phyloP scores from a whole-genome alignment of 2,797 vertebrate species.

The Lemur catta region DNA sequence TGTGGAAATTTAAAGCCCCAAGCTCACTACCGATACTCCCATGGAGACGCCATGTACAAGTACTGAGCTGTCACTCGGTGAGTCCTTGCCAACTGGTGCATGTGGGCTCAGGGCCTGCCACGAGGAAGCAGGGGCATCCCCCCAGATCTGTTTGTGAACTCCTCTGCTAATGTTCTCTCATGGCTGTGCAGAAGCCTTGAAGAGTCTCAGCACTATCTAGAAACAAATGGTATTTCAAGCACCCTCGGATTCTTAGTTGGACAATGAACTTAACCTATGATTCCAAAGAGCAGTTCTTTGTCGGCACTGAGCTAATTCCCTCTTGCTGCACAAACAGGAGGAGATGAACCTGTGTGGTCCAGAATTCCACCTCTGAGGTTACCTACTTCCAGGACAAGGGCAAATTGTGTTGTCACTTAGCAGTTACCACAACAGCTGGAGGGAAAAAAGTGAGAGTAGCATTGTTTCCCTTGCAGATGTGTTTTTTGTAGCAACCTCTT shows the following conservation, averaged over 20 bases:
- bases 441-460: background rate
- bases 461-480: background rate
- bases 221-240: background rate
- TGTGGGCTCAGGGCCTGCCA: background rate
- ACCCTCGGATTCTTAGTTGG: background rate
- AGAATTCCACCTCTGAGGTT: background rate
- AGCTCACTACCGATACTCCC: background rate
- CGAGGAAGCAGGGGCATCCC: background rate
- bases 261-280: background rate
- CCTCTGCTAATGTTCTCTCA: background rate
- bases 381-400: background rate
- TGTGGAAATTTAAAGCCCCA: background rate
- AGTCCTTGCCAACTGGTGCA: background rate
- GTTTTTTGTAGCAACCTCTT: background rate
- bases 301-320: background rate
- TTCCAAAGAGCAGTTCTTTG: background rate
- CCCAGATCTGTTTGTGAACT: background rate
- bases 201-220: background rate
- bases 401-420: background rate
- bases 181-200: background rate
- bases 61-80: background rate
- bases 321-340: background rate
- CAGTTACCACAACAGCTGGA: background rate
- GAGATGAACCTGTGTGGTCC: background rate
- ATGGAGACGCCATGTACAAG: background rate